A percentile compares a stretch with the other conserved stretches of the same genome.
phyloP scores from a whole-genome alignment of 2,888 invertebrate genomes.

The Acleris cristana region DNA sequence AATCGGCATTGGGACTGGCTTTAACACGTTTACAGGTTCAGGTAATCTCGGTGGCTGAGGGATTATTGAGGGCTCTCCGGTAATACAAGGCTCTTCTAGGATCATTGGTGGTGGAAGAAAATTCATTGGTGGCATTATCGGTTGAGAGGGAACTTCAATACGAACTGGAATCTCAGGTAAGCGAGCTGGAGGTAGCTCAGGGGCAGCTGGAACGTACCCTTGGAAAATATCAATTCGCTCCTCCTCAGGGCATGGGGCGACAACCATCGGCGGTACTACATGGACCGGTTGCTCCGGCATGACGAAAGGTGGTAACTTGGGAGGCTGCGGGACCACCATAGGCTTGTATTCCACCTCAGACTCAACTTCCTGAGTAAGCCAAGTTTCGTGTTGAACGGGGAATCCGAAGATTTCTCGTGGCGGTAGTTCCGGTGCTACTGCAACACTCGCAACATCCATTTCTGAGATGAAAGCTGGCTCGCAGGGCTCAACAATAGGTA shows the following conservation, averaged over 20 bases:
- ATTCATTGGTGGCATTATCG: conserved; percentile 1
- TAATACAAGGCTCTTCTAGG: conserved; percentile 28
- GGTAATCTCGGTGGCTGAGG: neutral
- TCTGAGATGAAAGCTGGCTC: conserved; percentile 12
- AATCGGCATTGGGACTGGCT: conserved; percentile 14
- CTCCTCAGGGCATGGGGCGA: conserved; percentile 15
- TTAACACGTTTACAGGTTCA: neutral
- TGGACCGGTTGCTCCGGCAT: conserved; percentile 20
- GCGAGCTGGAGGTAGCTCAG: conserved; percentile 14
- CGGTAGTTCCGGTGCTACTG: conserved; percentile 18
- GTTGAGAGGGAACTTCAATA: conserved; percentile 18
- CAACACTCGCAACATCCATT: conserved; percentile 5
- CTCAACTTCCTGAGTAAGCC: neutral
- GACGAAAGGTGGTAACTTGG: conserved; percentile 36
- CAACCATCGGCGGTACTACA: conserved; percentile 3
- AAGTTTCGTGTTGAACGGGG: neutral
- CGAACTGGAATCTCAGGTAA: conserved; percentile 18
- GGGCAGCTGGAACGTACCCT: conserved; percentile 16
- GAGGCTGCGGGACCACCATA: conserved; percentile 38
- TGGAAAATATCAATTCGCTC: conserved; percentile 1
- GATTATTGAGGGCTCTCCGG: conserved; percentile 12
- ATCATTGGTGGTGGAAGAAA: conserved; percentile 12
- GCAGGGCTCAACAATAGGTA: conserved; percentile 12
- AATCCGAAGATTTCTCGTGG: conserved; percentile 12
- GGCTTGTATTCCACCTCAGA: conserved; percentile 7